phyloP scores from a whole-genome alignment of 2,113 vertebrate genomes.

The Corvus hawaiiensis region DNA sequence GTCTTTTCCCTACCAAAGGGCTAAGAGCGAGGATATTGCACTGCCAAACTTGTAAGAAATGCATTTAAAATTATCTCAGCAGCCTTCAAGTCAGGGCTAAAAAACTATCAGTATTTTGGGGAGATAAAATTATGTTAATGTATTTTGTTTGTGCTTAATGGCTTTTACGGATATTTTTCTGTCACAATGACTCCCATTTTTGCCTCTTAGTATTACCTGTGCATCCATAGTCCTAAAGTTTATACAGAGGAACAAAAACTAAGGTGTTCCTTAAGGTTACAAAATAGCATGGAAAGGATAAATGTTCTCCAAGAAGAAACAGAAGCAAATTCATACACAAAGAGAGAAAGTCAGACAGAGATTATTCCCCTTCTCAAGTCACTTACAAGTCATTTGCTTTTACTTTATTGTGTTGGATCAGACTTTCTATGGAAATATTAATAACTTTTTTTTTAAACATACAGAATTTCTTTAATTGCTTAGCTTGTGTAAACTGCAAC shows the following conservation, averaged over 20 bases:
- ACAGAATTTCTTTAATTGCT: background rate
- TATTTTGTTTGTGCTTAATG: background rate
- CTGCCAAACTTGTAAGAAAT: background rate
- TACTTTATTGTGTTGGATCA: background rate
- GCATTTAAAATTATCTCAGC: background rate
- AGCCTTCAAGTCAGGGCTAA: background rate
- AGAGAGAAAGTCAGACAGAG: background rate
- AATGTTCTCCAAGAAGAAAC: background rate
- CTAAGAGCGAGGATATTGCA: background rate
- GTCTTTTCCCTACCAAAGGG: background rate
- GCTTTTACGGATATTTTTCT: background rate
- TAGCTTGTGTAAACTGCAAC: background rate
- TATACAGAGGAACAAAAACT: background rate
- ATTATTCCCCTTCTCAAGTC: background rate
- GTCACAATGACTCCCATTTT: background rate
- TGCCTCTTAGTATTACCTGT: background rate
- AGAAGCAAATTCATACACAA: background rate
- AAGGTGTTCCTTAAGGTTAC: background rate
- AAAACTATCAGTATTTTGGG: background rate
- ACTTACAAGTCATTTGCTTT: background rate
- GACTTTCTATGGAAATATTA: background rate
- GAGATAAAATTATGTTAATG: background rate
- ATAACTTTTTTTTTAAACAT: background rate
- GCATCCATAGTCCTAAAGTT: background rate
- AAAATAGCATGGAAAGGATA: background rate